A percentile compares a stretch with the other conserved stretches of the same genome.
Conservation (phyloP, 2,113 vertebrate genomes). For the Phyllostomus discolor region DNA sequence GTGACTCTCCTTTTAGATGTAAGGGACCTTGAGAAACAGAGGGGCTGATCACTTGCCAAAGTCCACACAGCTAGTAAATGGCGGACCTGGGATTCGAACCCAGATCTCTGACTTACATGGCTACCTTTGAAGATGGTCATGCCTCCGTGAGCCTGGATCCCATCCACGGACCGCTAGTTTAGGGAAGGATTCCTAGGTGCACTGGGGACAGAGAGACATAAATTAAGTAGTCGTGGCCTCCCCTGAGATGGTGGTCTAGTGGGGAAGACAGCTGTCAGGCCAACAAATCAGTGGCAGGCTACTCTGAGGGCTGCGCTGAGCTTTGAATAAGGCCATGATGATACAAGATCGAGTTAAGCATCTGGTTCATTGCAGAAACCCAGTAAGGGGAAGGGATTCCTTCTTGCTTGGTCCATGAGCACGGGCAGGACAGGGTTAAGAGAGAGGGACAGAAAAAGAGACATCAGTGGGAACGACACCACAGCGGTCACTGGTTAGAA, state of each 20-base stretch:
- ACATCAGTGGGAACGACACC: rapidly evolving
- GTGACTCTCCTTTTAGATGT: neutral
- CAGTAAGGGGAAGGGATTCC: neutral
- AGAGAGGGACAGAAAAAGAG: rapidly evolving
- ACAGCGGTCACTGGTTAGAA: neutral
- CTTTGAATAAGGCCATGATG: neutral
- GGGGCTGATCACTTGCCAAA: neutral
- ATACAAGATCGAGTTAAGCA: neutral
- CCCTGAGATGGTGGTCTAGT: neutral
- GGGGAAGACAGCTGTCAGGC: neutral
- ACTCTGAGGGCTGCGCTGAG: neutral
- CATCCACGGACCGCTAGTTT: neutral
- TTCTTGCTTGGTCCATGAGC: neutral
- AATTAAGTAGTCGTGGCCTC: neutral
- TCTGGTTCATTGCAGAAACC: neutral
- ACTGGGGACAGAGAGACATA: neutral
- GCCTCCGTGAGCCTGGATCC: neutral
- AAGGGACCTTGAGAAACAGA: neutral
- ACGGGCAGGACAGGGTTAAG: neutral
- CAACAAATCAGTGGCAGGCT: neutral
- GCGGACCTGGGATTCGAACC: neutral
- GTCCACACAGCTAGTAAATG: neutral
- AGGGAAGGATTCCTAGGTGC: neutral
- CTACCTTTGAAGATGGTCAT: neutral
- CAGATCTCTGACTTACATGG: neutral